These are phyloP conservation scores for Silurus lanzhouensis DNA, from an alignment of 2,797 vertebrate species.

Conservation along the genomic window DNA sequence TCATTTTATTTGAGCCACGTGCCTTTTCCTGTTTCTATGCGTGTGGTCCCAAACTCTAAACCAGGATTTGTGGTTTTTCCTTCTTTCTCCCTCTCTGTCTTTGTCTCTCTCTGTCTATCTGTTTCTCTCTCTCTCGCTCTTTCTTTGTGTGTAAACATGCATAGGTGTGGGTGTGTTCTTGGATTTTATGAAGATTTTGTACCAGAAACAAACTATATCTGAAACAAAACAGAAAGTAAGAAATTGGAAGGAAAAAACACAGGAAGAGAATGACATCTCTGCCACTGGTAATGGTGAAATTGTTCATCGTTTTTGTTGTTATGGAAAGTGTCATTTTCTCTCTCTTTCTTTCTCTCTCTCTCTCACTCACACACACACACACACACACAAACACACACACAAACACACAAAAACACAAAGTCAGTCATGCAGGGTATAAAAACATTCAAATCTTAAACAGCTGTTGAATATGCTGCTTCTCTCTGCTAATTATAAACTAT, in stretches of 20 bases:
- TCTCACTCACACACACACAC: neutral
- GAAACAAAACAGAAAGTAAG: neutral
- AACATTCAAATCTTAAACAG: conserved; percentile 66
- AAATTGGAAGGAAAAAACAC: neutral
- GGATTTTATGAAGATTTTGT: neutral
- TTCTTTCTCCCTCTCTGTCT: too few species aligned
- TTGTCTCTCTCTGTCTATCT: too few species aligned
- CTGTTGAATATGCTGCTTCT: conserved; percentile 66
- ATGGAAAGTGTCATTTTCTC: neutral
- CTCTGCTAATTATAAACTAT: conserved; percentile 74
- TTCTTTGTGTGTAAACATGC: neutral
- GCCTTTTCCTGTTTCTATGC: conserved; percentile 61
- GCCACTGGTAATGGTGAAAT: neutral
- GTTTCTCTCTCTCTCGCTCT: neutral
- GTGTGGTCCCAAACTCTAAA: conserved; percentile 56
- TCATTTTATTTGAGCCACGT: conserved; percentile 45
- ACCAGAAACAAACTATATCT: neutral
- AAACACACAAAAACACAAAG: neutral
- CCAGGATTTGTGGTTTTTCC: conserved; percentile 17
- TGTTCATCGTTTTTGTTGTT: neutral
- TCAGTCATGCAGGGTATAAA: conserved; percentile 57
- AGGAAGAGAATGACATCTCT: neutral
- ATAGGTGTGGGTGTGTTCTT: neutral
- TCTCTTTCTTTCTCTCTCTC: neutral
- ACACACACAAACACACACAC: neutral